These are phyloP conservation scores for Troides helena DNA, from an alignment of 2,888 invertebrate species.

Conservation along the genomic window DNA sequence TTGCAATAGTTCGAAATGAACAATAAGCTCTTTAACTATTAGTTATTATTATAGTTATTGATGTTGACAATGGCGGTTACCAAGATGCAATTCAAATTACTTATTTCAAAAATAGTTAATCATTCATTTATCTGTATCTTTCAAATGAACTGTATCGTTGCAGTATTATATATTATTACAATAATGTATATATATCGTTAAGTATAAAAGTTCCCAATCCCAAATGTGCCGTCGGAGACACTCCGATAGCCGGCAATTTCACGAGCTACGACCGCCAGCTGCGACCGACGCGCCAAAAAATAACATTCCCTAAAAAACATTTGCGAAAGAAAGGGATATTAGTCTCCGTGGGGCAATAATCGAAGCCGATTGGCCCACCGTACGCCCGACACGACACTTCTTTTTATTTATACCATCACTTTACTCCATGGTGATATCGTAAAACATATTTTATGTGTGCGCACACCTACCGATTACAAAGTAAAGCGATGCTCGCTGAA, in stretches of 20 bases:
- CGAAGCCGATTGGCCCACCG: conserved; percentile 77
- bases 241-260: conserved; percentile 64
- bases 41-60: no score
- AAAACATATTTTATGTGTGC: conserved; percentile 61
- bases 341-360: conserved; percentile 78
- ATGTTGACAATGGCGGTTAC: no score
- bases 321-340: conserved; percentile 77
- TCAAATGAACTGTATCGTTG: background rate
- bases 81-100: no score
- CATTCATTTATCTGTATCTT: no score
- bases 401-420: conserved; percentile 70
- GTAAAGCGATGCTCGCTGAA: conserved; percentile 26
- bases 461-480: conserved; percentile 55
- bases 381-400: conserved; percentile 65
- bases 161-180: background rate
- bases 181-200: background rate
- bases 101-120: no score
- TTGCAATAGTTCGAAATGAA: no score
- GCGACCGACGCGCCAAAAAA: conserved; percentile 76
- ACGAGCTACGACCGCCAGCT: conserved; percentile 68
- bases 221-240: conserved; percentile 62
- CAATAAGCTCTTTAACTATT: no score
- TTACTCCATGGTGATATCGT: conserved; percentile 60
- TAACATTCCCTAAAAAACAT: conserved; percentile 75
- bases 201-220: conserved; percentile 44